These are phyloP conservation scores for Phymorhynchus buccinoides DNA, from an alignment of 1,140 invertebrate genomes.

Conservation along the genomic window DNA sequence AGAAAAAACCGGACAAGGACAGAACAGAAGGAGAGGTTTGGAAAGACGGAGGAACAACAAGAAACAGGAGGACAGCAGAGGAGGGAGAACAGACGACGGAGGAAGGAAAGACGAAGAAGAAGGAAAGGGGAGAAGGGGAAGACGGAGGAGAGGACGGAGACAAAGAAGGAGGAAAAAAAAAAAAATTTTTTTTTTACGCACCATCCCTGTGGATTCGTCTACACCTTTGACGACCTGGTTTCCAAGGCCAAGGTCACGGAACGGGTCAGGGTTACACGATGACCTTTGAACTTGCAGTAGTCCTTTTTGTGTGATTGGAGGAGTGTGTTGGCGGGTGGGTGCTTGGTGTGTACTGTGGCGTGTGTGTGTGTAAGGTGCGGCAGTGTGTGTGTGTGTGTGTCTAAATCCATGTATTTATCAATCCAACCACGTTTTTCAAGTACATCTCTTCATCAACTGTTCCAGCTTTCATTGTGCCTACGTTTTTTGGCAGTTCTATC, in stretches of 20 bases:
- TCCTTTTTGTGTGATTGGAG: slow-evolving; percentile 48
- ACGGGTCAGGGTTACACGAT: slow-evolving; percentile 66
- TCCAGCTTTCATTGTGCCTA: no score
- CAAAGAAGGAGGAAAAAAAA: slow-evolving; percentile 57
- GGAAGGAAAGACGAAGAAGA: not conserved
- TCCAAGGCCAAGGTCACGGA: slow-evolving; percentile 65
- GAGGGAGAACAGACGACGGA: slow-evolving; percentile 10
- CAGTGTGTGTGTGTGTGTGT: not conserved
- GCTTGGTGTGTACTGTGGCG: no score
- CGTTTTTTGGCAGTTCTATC: no score
- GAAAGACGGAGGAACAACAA: not conserved
- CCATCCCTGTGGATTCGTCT: slow-evolving; percentile 71
- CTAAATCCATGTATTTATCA: no score
- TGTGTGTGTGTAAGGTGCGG: not conserved
- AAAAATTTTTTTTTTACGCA: slow-evolving; percentile 62
- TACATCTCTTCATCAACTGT: no score
- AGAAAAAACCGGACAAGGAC: slow-evolving; percentile 18
- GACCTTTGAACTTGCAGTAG: slow-evolving; percentile 69
- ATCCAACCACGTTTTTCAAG: no score
- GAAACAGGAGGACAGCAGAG: slow-evolving; percentile 16
- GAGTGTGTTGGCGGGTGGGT: slow-evolving; percentile 20
- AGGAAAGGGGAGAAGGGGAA: slow-evolving; percentile 14
- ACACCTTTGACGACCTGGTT: slow-evolving; percentile 65
- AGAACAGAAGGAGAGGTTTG: not conserved
- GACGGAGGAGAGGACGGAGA: not conserved